Evolutionary conservation across 2,888 invertebrate species (phyloP).

Genomic region (Himalopsyche kuldschensis): DNA sequence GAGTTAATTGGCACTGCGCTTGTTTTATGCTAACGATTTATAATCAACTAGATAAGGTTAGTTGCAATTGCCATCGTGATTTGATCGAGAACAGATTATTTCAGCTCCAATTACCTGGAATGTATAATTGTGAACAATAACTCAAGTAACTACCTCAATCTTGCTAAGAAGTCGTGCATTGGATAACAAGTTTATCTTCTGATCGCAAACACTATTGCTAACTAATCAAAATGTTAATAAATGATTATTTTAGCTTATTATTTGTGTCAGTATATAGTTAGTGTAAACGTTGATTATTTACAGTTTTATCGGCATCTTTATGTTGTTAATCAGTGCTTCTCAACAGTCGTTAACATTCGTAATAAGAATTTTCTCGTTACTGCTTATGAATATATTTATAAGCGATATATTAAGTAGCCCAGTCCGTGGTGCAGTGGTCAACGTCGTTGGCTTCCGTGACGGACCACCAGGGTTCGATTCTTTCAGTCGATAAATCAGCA

Average conservation of each 20-base stretch:
- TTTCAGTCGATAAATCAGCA: no score
- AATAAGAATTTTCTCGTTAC: no score
- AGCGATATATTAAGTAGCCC: no score
- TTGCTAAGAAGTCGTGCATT: not conserved
- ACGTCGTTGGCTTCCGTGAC: no score
- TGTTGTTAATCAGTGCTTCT: no score
- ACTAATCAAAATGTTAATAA: not conserved
- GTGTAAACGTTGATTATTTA: no score
- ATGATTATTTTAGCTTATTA: not conserved
- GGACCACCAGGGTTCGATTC: no score
- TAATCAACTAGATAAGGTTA: not conserved
- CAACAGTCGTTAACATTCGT: no score
- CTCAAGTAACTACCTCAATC: not conserved
- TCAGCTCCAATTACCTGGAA: not conserved
- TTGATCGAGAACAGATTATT: not conserved
- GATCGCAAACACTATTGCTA: not conserved
- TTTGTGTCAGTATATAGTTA: not conserved
- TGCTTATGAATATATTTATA: no score
- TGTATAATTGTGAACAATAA: not conserved
- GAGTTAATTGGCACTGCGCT: not conserved
- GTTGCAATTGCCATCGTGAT: not conserved
- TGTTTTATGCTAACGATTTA: not conserved
- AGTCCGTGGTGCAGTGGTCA: no score
- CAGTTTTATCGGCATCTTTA: no score
- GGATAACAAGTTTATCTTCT: not conserved